These are phyloP conservation scores for Papilio gigon DNA, from an alignment of 2,888 invertebrate species.

Conservation along the genomic window DNA sequence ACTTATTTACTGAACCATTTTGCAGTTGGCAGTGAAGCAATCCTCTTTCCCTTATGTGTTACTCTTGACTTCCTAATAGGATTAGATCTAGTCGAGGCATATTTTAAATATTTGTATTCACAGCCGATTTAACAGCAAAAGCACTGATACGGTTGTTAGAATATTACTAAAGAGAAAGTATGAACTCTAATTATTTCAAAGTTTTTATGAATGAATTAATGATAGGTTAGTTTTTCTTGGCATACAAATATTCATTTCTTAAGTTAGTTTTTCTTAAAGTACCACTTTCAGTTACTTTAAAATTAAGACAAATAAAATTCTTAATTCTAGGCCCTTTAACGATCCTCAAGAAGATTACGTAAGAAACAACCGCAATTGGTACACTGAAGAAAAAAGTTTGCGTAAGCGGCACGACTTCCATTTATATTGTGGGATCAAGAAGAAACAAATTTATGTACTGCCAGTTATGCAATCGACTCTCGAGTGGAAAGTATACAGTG, in stretches of 20 bases:
- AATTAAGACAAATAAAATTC: constrained; percentile 25
- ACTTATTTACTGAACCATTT: too few relatives aligned
- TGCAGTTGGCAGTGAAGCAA: background rate
- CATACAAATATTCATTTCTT: constrained; percentile 1
- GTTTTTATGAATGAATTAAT: background rate
- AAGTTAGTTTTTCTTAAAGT: background rate
- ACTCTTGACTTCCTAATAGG: too few relatives aligned
- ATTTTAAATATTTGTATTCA: background rate
- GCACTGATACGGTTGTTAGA: too few relatives aligned
- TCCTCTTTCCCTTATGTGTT: background rate
- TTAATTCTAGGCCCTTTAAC: constrained; percentile 25
- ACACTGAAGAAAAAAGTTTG: constrained; percentile 24
- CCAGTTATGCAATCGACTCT: background rate
- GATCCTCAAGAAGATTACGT: constrained; percentile 24
- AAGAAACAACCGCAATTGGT: constrained; percentile 23
- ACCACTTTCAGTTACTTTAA: background rate
- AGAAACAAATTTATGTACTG: constrained; percentile 35
- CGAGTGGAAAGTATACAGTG: background rate
- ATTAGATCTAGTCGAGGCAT: background rate
- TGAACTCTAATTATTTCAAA: too few relatives aligned
- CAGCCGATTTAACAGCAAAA: too few relatives aligned
- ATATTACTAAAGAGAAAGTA: too few relatives aligned
- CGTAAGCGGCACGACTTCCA: constrained; percentile 39
- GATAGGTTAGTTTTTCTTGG: background rate
- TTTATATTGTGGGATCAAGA: constrained; percentile 39